A percentile compares a stretch with the other conserved stretches of the same genome.
These are phyloP conservation scores for Gallinago undulata DNA, from an alignment of 2,113 vertebrate genomes.

Conservation along the genomic window DNA sequence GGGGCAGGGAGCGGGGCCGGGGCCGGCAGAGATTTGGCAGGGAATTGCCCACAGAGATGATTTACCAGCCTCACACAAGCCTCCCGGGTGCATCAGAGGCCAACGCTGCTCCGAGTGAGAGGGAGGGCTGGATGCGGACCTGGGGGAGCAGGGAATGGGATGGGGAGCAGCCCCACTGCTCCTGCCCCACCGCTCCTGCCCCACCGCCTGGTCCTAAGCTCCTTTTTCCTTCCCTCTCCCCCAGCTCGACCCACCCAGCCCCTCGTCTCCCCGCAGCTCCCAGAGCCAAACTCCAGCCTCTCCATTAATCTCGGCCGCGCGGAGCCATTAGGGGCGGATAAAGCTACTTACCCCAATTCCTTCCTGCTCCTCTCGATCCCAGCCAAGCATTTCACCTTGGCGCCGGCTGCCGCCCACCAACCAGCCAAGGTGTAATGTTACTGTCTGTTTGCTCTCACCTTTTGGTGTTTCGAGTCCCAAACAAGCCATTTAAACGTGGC, in stretches of 20 bases:
- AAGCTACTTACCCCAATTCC: slow-evolving; percentile 16
- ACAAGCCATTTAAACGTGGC: slow-evolving; percentile 55
- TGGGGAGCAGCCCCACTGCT: neutral
- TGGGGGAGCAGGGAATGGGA: fast-evolving
- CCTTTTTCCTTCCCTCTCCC: fast-evolving
- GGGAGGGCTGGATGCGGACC: fast-evolving
- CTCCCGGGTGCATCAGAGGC: neutral
- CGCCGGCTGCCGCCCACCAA: slow-evolving; percentile 78
- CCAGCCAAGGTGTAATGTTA: slow-evolving; percentile 84
- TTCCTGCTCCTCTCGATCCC: slow-evolving; percentile 70
- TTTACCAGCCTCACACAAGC: neutral
- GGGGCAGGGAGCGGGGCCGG: neutral
- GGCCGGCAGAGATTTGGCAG: neutral
- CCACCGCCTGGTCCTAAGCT: neutral
- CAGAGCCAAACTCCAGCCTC: neutral
- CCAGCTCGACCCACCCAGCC: fast-evolving
- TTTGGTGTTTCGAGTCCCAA: neutral
- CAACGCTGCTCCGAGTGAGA: fast-evolving
- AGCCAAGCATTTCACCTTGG: slow-evolving; percentile 80
- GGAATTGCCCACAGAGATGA: fast-evolving
- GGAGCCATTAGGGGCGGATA: neutral
- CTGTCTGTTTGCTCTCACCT: slow-evolving; percentile 82
- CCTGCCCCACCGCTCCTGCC: neutral
- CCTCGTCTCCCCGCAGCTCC: neutral
- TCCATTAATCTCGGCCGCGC: neutral